Evolutionary conservation across 1,140 invertebrate species (phyloP), one percentile per base, ranked within the genome.

Genomic region (Acarapis woodi): DNA sequence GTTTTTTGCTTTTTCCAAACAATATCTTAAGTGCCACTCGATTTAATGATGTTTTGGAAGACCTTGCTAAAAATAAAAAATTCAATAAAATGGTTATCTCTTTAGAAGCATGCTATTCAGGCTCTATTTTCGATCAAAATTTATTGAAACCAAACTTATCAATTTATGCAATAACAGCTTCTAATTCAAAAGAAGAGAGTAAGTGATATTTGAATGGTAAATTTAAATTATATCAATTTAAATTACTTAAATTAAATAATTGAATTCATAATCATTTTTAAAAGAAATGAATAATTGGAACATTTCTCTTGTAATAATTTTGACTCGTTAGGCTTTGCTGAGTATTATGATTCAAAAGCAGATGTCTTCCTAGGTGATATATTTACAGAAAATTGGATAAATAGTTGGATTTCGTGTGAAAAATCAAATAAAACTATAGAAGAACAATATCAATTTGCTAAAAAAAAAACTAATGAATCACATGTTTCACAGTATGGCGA

Each of bases 351-450:
- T 46, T 45, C 57, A 3, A 41, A 50, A n/a, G 41, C 54, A 25
- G 34, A 53, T 16, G 65, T 62, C 9, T 68, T 59, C 47, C 48
- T 68, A 10, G 67, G 58, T 10, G 65, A 67, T 55, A 59, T 65
- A 2, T 70, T 65, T 48, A 64, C 60, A 47, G 64, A 68, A n/a
- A 65, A 60, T 24, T 71, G 68, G 68, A 63, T 71, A 61, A 54
- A 68, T 50, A 63, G 70, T 53, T 58, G n/a, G n/a, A n/a, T n/a
- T n/a, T n/a, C n/a, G n/a, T n/a, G n/a, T n/a, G n/a, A n/a, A n/a
- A n/a, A n/a, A n/a, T 42, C 44, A 1, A 40, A 44, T 15, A 65
- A 69, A 48, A 63, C 62, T 18, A 41, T 70, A 1, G 47, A 61
- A 19, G 49, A 58, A 23, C 67, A 70, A 45, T 70, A 59, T 48